Evolutionary conservation across 2,888 invertebrate genomes (phyloP).

Genomic region (Yponomeuta cagnagella): DNA sequence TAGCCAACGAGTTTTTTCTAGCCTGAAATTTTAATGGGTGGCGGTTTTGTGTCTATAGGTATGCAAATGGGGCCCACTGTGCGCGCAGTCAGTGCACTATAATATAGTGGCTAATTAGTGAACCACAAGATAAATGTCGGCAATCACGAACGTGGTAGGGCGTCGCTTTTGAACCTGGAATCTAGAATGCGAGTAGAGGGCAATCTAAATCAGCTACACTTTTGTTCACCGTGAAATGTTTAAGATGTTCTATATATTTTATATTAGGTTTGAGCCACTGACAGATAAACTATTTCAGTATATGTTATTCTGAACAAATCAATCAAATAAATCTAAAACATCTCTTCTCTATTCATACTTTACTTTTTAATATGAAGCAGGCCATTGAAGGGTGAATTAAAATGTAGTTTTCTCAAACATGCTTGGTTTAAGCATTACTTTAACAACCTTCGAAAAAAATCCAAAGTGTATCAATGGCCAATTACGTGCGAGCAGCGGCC

Average conservation of each 20-base stretch:
- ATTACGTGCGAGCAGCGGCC: too few relatives aligned
- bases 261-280: not conserved
- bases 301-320: too few relatives aligned
- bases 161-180: constrained; percentile 28
- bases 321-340: not conserved
- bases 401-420: too few relatives aligned
- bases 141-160: constrained; percentile 53
- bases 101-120: constrained; percentile 49
- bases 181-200: not conserved
- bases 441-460: too few relatives aligned
- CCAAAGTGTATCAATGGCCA: too few relatives aligned
- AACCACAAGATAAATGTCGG: constrained; percentile 64
- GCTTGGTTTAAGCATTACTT: too few relatives aligned
- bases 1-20: not conserved
- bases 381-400: too few relatives aligned
- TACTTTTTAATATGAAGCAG: not conserved
- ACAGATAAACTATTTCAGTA: not conserved
- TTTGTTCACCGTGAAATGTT: not conserved
- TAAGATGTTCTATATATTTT: not conserved
- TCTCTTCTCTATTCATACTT: not conserved
- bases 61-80: constrained; percentile 26
- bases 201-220: not conserved
- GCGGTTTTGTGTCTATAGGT: not conserved
- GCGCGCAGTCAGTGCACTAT: constrained; percentile 22
- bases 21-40: not conserved